Evolutionary conservation across 2,888 invertebrate species (phyloP).

Genomic region (Esperia sulphurella): DNA sequence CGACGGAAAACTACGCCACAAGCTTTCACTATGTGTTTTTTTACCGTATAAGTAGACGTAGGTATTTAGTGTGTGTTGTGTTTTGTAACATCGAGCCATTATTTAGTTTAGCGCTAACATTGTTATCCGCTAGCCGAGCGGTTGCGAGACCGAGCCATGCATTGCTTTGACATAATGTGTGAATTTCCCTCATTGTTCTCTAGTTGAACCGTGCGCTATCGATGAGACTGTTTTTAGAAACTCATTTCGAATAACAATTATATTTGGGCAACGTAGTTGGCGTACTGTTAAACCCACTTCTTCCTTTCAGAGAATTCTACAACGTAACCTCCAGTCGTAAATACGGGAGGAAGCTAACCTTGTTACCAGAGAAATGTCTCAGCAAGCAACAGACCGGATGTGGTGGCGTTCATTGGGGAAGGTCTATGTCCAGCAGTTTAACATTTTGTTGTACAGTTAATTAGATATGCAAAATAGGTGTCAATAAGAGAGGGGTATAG

Average conservation of each 20-base stretch:
- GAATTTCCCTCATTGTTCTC: constrained; percentile 38
- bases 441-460: no score
- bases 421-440: no score
- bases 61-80: neutral
- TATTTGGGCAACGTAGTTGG: constrained; percentile 1
- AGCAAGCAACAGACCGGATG: no score
- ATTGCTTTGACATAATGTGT: constrained; percentile 33
- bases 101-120: constrained; percentile 10
- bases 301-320: neutral
- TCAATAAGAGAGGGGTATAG: no score
- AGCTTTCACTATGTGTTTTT: neutral
- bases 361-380: no score
- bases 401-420: no score
- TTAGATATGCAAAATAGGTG: no score
- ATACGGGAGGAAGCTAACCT: no score
- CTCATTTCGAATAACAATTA: constrained; percentile 2
- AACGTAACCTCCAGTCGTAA: no score
- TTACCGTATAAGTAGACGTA: neutral
- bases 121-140: constrained; percentile 6
- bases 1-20: neutral
- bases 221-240: constrained; percentile 2
- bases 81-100: constrained; percentile 12
- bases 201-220: constrained; percentile 9
- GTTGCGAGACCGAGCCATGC: constrained; percentile 9
- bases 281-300: neutral